Evolutionary conservation across 2,113 vertebrate genomes (phyloP).

Genomic region (Hymenochirus boettgeri): DNA sequence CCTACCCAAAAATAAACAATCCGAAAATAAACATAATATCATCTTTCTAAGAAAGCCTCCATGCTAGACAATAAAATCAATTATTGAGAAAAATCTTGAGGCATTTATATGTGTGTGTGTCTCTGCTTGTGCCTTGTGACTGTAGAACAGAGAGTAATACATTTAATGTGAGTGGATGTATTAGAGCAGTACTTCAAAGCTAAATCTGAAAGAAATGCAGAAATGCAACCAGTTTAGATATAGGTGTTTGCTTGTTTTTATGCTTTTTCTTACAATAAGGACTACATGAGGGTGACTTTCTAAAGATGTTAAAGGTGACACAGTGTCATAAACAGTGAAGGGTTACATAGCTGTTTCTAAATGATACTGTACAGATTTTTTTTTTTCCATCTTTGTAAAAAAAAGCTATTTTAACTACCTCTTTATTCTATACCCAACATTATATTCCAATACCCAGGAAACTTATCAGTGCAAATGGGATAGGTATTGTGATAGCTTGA

Average conservation of each 20-base stretch:
- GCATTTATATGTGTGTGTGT: background rate
- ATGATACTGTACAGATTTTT: no score
- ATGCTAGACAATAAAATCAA: background rate
- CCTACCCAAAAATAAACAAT: no score
- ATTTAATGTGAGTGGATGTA: background rate
- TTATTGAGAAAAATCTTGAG: background rate
- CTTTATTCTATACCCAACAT: background rate
- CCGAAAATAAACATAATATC: background rate
- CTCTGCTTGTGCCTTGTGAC: background rate
- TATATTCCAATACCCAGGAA: background rate
- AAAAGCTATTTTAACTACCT: background rate
- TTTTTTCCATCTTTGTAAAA: no score
- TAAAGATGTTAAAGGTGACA: background rate
- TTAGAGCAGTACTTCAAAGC: background rate
- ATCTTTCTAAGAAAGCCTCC: background rate
- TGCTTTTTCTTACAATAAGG: no score
- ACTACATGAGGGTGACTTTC: background rate
- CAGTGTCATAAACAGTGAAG: background rate
- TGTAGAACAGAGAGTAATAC: background rate
- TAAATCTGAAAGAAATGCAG: no score
- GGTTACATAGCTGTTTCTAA: no score
- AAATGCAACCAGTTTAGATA: no score
- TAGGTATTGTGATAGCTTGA: conserved; percentile 2
- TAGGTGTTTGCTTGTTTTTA: no score
- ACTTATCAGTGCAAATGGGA: background rate